These are phyloP conservation scores for Ceyx melanurus DNA, from an alignment of 2,113 vertebrate species.

Conservation along the genomic window DNA sequence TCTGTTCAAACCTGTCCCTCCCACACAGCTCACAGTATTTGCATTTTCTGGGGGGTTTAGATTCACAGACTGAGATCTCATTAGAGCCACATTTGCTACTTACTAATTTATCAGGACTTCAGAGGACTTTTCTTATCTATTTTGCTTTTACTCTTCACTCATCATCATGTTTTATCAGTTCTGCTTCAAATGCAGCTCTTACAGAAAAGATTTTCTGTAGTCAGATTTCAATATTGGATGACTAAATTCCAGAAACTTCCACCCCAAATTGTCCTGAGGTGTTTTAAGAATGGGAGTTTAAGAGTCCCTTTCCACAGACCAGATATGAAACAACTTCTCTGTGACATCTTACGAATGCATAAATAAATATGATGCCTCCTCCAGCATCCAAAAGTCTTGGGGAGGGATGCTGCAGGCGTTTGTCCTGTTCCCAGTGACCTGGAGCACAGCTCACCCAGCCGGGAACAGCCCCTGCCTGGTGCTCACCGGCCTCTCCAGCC, in stretches of 20 bases:
- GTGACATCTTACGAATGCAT: neutral
- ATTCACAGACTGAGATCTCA: neutral
- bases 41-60: neutral
- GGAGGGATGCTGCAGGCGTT: neutral
- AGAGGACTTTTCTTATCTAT: neutral
- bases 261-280: neutral
- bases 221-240: neutral
- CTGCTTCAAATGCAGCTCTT: neutral
- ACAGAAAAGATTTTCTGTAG: neutral
- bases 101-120: neutral
- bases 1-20: neutral
- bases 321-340: neutral
- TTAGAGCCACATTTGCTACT: neutral
- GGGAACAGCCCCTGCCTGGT: rapidly evolving
- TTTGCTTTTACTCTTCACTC: neutral
- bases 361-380: neutral
- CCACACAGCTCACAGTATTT: neutral
- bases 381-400: neutral
- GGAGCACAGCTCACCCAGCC: neutral
- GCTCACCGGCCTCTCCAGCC: rapidly evolving
- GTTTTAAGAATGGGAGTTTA: neutral
- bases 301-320: neutral
- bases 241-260: neutral
- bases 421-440: neutral
- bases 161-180: neutral